Base-by-base conservation (phyloP, 2,113 vertebrate genomes). In the Calonectris borealis region DNA sequence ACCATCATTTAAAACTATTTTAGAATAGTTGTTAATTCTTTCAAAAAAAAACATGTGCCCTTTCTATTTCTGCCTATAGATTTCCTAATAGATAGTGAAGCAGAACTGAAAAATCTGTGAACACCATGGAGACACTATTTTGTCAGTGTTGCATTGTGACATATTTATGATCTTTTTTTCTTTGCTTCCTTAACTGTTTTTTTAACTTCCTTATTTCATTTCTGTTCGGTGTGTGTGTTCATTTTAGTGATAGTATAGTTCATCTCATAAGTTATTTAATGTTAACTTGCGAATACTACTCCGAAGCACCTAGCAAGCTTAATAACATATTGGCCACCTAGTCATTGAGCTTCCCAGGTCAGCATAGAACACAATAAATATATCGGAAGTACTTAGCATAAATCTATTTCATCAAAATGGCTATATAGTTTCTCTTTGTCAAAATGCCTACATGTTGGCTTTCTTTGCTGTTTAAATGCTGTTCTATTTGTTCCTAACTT, bases 401-500 rank as follows among this genome's bases (percentile, higher is more conserved):
- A 75, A 91, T 55, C 25, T 69, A 2, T 86, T 52, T 44, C 51
- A 46, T 31, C 52, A 34, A 19, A 84, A 78, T 55, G 73, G 38
- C 92, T 60, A 3, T 87, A 17, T 89, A 44, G 83, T 89, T 81
- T 94, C 80, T 57, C 78, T 92, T 54, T 96, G 85, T 97, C 94
- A 79, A 70, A 96, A 94, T 97, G 75, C 64, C 90, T 94, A 82
- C 25, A 2, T 97, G 84, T 93, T 97, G 96, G 93, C 93, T 97
- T 96, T 96, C 96, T 95, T 94, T 96, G 89, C 94, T 97, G 95
- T 97, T 96, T 97, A 97, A 98, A 98, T 83, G 85, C 97, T 98
- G 7, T 98, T 95, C 98, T 98, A 17, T 98, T 93, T 97, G 96
- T 98, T 98, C 96, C 98, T 98, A 98, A 97, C 97, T 96, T 97